phyloP scores from a whole-genome alignment of 2,797 vertebrate genomes.

The Falco peregrinus region DNA sequence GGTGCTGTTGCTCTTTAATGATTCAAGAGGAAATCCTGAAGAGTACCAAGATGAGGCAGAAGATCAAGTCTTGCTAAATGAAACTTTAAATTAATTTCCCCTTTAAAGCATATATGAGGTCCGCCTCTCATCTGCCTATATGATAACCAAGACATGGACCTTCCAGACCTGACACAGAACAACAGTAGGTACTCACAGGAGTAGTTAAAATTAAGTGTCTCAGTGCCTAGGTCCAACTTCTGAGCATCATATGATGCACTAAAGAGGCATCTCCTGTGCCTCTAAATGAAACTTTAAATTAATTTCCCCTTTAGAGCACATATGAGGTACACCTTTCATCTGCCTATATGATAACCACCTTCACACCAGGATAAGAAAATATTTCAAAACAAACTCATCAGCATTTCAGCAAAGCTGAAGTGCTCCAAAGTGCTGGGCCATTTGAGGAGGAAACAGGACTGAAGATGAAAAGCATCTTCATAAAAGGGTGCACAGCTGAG shows the following conservation, averaged over 20 bases:
- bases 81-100: background rate
- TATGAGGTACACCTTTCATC: background rate
- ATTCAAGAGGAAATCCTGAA: background rate
- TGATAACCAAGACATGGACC: background rate
- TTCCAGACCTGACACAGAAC: too few species aligned
- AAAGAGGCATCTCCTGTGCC: too few species aligned
- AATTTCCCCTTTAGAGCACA: background rate
- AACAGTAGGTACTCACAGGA: too few species aligned
- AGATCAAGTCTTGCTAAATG: constrained; percentile 3
- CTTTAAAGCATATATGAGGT: background rate
- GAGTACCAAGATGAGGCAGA: background rate
- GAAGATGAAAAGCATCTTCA: background rate
- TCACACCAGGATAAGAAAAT: background rate
- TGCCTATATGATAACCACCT: background rate
- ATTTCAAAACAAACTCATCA: background rate
- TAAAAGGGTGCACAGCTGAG: background rate
- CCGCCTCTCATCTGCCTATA: background rate
- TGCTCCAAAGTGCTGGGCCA: background rate
- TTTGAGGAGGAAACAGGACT: background rate
- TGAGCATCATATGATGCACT: too few species aligned
- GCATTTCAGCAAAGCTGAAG: background rate
- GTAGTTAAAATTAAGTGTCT: too few species aligned
- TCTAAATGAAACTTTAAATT: background rate
- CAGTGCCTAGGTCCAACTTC: too few species aligned
- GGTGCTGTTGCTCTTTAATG: background rate